phyloP scores from a whole-genome alignment of 2,113 vertebrate species.

The Phalacrocorax aristotelis region DNA sequence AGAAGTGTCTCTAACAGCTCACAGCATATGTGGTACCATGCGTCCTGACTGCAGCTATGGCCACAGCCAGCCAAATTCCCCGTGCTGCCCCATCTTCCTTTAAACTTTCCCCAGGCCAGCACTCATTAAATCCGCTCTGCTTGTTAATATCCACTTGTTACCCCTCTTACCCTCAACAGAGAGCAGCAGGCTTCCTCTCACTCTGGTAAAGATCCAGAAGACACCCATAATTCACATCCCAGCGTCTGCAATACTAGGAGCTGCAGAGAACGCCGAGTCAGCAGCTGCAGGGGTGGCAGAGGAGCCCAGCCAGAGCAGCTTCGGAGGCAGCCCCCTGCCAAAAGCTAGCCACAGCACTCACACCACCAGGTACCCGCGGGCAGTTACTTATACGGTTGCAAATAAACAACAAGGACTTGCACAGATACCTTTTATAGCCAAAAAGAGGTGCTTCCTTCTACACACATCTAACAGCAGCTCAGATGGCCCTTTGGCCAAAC shows the following conservation, averaged over 20 bases:
- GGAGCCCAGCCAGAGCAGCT: not conserved
- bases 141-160: constrained; percentile 11
- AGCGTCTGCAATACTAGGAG: not conserved
- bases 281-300: not conserved
- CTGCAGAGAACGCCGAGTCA: constrained; percentile 2
- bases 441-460: not conserved
- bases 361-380: not conserved
- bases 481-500: not conserved
- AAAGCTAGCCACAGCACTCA: constrained; percentile 33
- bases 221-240: not conserved
- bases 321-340: not conserved
- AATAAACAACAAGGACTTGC: not conserved
- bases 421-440: not conserved
- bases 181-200: constrained; percentile 9
- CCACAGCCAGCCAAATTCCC: not conserved
- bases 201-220: constrained; percentile 32
- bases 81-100: not conserved
- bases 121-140: not conserved
- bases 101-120: not conserved
- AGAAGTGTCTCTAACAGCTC: not conserved
- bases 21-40: accelerated
- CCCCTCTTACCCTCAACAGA: constrained; percentile 27
- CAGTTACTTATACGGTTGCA: not conserved
- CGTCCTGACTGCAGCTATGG: not conserved
- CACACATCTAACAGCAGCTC: not conserved